Conservation (phyloP, 2,888 invertebrate genomes). For the Tetragnatha montana region DNA sequence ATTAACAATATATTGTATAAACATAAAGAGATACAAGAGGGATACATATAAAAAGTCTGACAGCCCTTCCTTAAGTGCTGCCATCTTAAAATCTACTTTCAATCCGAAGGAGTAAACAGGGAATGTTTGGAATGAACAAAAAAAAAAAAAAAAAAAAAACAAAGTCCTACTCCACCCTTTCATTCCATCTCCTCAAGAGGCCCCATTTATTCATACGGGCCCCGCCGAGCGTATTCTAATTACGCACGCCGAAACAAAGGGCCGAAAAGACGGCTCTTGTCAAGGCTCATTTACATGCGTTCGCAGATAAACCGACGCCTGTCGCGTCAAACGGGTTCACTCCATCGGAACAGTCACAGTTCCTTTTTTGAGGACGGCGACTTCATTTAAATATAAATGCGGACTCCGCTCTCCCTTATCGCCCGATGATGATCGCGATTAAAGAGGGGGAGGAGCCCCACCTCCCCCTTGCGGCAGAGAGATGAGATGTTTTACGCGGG, state of each 20-base stretch:
- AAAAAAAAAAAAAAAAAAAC: no score
- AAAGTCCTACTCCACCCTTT: no score
- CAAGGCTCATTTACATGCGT: background rate
- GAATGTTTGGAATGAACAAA: no score
- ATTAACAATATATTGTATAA: no score
- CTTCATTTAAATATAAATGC: constrained; percentile 69
- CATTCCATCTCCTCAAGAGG: no score
- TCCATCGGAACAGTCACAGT: constrained; percentile 33
- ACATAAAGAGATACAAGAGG: no score
- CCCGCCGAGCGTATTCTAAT: no score
- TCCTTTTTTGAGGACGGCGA: constrained; percentile 13
- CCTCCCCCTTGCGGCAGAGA: constrained; percentile 15
- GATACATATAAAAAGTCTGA: no score
- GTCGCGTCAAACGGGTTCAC: constrained; percentile 16
- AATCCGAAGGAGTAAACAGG: no score
- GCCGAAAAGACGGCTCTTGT: background rate
- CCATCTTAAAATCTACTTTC: no score
- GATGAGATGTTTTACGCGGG: constrained; percentile 39
- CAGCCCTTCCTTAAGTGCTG: no score
- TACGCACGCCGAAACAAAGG: background rate
- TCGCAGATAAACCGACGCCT: background rate
- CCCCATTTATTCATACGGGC: no score
- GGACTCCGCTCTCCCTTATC: constrained; percentile 54
- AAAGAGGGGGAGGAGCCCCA: constrained; percentile 26
- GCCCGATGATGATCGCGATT: constrained; percentile 59